A percentile compares a stretch with the other conserved stretches of the same genome.
phyloP scores from a whole-genome alignment of 2,113 vertebrate species.

The Oncorhynchus mykiss region DNA sequence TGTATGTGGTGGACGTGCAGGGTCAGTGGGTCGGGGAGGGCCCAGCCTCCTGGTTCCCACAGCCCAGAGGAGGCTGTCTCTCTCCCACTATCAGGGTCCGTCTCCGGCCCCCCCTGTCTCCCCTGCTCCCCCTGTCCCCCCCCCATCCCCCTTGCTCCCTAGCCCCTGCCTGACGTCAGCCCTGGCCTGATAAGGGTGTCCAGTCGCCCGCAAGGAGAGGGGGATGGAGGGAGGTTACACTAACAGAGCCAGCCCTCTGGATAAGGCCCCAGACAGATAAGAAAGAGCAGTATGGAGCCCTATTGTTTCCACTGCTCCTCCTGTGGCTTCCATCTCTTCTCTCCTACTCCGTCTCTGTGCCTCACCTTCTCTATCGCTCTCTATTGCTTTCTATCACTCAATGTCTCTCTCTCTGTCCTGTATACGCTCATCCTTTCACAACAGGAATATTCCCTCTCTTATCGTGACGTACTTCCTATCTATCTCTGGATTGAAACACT shows the following conservation, averaged over 20 bases:
- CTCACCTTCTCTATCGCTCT: not conserved
- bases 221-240: conserved; percentile 71
- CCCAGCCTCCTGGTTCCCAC: conserved; percentile 66
- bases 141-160: conserved; percentile 45
- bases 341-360: conserved; percentile 36
- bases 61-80: conserved; percentile 68
- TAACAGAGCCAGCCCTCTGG: conserved; percentile 75
- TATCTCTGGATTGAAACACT: conserved; percentile 43
- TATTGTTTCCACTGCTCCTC: conserved; percentile 77
- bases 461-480: conserved; percentile 36
- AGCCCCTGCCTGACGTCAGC: conserved; percentile 64
- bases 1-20: conserved; percentile 60
- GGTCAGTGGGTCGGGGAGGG: conserved; percentile 59
- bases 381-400: not conserved
- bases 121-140: too few species aligned
- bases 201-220: conserved; percentile 42
- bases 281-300: conserved; percentile 69
- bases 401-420: conserved; percentile 27
- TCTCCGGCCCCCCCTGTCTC: conserved; percentile 64
- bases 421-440: conserved; percentile 29
- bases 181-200: conserved; percentile 61
- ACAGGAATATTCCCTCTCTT: conserved; percentile 59
- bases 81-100: conserved; percentile 63
- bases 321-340: conserved; percentile 59
- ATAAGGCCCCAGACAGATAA: conserved; percentile 79